These are phyloP conservation scores for Heliocidaris erythrogramma DNA, from an alignment of 35 echinoderm and acorn worm species.

Conservation along the genomic window DNA sequence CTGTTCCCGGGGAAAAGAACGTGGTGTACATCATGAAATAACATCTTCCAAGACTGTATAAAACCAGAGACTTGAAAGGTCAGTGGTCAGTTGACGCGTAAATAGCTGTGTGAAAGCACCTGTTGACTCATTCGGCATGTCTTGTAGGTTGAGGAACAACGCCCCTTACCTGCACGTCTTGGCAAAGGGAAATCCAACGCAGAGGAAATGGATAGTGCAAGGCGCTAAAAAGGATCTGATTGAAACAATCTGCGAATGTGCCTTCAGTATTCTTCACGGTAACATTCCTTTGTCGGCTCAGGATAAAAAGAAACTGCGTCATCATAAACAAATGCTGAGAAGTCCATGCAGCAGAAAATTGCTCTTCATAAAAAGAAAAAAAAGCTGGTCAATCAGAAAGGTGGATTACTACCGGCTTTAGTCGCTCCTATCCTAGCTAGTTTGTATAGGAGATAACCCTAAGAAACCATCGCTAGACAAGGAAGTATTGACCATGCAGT, in stretches of 20 bases:
- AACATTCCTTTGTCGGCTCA: slow-evolving; percentile 50
- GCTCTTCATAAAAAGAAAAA: not conserved
- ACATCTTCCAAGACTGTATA: too few species aligned
- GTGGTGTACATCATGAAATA: not conserved
- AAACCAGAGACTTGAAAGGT: not conserved
- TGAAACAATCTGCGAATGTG: slow-evolving; percentile 62
- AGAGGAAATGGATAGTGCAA: slow-evolving; percentile 56
- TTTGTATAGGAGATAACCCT: too few species aligned
- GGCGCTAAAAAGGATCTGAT: slow-evolving; percentile 54
- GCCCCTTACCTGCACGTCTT: slow-evolving; percentile 61
- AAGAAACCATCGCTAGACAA: not conserved
- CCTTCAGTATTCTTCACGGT: slow-evolving; percentile 67
- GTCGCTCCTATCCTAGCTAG: slow-evolving; percentile 38
- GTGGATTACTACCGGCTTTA: slow-evolving; percentile 41
- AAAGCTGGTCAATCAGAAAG: slow-evolving; percentile 51
- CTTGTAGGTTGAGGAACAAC: slow-evolving; percentile 56
- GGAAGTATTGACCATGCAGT: not conserved
- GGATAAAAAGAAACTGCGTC: not conserved
- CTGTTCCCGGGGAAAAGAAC: slow-evolving; percentile 46
- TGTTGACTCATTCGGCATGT: slow-evolving; percentile 24
- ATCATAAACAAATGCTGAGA: not conserved
- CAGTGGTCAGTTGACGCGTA: not conserved
- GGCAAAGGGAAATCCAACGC: slow-evolving; percentile 39
- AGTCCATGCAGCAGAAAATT: not conserved
- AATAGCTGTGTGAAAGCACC: not conserved